Base-by-base conservation (phyloP, 2,888 invertebrate species). In the Rambutsinella grinnellia region DNA sequence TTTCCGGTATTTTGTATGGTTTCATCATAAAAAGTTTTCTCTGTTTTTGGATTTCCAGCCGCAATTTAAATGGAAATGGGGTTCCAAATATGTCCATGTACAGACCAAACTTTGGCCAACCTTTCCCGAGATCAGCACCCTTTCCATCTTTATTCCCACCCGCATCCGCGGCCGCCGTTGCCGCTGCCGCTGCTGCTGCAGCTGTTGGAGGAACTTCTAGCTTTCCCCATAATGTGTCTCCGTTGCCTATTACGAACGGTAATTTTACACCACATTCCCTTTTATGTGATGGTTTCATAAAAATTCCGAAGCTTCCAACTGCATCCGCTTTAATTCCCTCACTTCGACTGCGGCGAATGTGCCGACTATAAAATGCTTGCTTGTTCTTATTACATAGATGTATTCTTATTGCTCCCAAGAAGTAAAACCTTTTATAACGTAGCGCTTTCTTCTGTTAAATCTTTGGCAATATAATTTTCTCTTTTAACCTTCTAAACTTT, bases 41-140 rank as follows among this genome's bases (percentile, higher is more conserved):
- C 19, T 46, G 51, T 54, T 56, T 3, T 28, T 61, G 8, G 54
- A 57, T 66, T 28, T 51, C 3, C 46, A 68, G 75, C 53, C 62
- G 67, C 28, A 61, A 61, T 47, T 24, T 67, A 24, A 82, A 80
- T 63, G 81, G 82, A 62, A 82, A 80, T 72, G 80, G 78, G 24
- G 80, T 80, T 57, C 67, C 79, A 36, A 79, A 65, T 61, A 74
- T 81, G 83, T 82, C 81, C 53, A 79, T 82, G 80, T 83, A 82
- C 76, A 78, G 82, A 79, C 81, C 82, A 51, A 83, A 80, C 74
- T 82, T 83, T 77, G 79, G 80, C 61, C 82, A 82, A 61, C 72
- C 82, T 46, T 82, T 82, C 66, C 79, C 72, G 23, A 68, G 80
- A 72, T 77, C 83, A 63, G 67, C 78, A 60, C 80, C 81, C 21